Base-by-base conservation (phyloP, 1,140 invertebrate species). In the Drosophila nasuta region DNA sequence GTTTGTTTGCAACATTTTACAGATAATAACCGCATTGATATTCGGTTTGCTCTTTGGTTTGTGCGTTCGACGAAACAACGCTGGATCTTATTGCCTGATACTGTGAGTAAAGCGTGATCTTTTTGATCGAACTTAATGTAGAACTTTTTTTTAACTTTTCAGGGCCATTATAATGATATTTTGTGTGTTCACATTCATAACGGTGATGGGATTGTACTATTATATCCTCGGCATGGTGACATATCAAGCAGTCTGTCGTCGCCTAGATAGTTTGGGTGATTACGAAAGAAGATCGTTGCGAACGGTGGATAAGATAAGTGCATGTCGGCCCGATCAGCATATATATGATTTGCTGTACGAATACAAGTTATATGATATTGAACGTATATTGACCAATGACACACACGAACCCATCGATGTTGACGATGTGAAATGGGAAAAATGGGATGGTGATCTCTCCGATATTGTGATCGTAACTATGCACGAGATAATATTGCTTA, bases 101-200 rank as follows among this genome's bases (percentile, higher is more conserved):
- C 1, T 49, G 59, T 57, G 15, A 38, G 54, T 62, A 30, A 25
- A 25, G 20, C 6, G 30, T 38, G 2, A 11, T 52, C 0, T 1
- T 15, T 3, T 6, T 33, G 1, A 8, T 60, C 30, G 4, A 4
- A 10, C 1, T 10, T 3, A 15, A 17, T 25, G 8, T 38, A 5
- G 15, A 13, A 15, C 17, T 48, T 17, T 7, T 8, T 15, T 1
- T 48, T 1, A 54, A 1, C 38, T 57, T 8, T 17, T 15, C 1
- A 62, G 59, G 7, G 28, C 30, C 10, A 49, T 62, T 2, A 3
- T 49, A 8, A 3, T 62, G 2, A 62, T 62, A 33, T 62, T 62
- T 38, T n/a, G 59, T 10, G 30, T 33, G 20, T 38, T 49, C 10
- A 49, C 59, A 2, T 62, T 49, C 6, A 49, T 62, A 35, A 62